Evolutionary conservation across 2,797 vertebrate species (phyloP).

Genomic region (Thamnophis elegans): DNA sequence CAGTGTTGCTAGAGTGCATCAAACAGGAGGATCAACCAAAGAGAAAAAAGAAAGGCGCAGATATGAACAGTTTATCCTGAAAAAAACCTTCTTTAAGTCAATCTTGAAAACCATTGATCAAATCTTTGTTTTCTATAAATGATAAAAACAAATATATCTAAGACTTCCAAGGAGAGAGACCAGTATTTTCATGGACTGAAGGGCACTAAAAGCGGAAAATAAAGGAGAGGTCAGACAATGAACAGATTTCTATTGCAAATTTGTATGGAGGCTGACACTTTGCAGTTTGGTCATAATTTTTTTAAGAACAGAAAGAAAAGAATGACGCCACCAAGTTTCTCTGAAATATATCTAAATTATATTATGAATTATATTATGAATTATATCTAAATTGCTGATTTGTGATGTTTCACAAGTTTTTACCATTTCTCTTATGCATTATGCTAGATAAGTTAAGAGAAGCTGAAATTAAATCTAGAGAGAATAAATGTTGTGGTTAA

Average conservation of each 20-base stretch:
- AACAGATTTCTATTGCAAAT: not conserved
- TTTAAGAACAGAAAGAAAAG: not conserved
- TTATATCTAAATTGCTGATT: not conserved
- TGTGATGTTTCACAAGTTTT: not conserved
- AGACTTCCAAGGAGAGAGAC: not conserved
- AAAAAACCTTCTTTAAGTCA: not conserved
- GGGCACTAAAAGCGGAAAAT: not conserved
- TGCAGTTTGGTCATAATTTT: not conserved
- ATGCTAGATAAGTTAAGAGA: not conserved
- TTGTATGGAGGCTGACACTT: not conserved
- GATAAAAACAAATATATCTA: not conserved
- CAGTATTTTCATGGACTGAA: not conserved
- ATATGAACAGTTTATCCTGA: not conserved
- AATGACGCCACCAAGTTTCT: not conserved
- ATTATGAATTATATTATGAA: not conserved
- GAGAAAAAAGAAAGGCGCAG: not conserved
- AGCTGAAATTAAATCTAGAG: not conserved
- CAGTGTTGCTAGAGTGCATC: constrained; percentile 9
- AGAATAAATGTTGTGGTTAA: not conserved
- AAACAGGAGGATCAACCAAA: not conserved
- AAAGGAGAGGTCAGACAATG: not conserved
- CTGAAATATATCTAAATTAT: not conserved
- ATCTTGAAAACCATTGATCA: not conserved
- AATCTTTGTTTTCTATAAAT: not conserved
- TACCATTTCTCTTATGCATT: not conserved